Conservation (phyloP, 30 jellyfish, hydroid and myxozoan genomes). For the Rhopilema esculentum region DNA sequence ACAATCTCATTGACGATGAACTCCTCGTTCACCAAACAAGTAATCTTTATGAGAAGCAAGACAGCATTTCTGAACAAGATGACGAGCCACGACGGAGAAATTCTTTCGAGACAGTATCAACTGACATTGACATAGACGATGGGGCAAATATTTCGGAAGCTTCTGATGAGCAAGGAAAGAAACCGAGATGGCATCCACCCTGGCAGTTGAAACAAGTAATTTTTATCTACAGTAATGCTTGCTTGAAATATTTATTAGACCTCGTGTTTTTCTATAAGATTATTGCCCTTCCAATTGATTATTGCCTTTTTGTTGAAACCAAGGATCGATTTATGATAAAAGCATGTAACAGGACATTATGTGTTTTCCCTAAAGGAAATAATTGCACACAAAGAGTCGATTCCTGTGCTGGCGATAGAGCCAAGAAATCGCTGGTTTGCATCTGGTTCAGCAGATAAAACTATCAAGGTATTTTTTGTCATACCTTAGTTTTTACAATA, state of each 20-base stretch:
- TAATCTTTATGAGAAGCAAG: background rate
- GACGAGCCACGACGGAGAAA: constrained; percentile 9
- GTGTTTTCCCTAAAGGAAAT: constrained; percentile 78
- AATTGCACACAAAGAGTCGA: constrained; percentile 85
- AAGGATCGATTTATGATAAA: too few relatives aligned
- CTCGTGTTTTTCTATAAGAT: background rate
- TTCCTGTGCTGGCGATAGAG: constrained; percentile 84
- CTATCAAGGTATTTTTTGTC: constrained; percentile 73
- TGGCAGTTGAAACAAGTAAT: constrained; percentile 96
- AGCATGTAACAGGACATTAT: too few relatives aligned
- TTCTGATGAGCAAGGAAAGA: constrained; percentile 42
- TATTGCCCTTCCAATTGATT: background rate
- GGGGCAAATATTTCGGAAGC: constrained; percentile 13
- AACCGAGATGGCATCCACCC: constrained; percentile 99
- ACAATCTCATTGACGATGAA: constrained; percentile 47
- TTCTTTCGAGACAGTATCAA: constrained; percentile 58
- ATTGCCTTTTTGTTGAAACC: too few relatives aligned
- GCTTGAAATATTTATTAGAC: background rate
- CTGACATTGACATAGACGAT: constrained; percentile 56
- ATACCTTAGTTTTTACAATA: background rate
- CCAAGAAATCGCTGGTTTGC: constrained; percentile 98
- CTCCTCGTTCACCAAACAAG: background rate
- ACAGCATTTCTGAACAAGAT: background rate
- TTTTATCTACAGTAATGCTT: background rate
- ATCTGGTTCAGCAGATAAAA: constrained; percentile 91